phyloP scores from a whole-genome alignment of 2,797 vertebrate species.

The Bovichtus diacanthus region DNA sequence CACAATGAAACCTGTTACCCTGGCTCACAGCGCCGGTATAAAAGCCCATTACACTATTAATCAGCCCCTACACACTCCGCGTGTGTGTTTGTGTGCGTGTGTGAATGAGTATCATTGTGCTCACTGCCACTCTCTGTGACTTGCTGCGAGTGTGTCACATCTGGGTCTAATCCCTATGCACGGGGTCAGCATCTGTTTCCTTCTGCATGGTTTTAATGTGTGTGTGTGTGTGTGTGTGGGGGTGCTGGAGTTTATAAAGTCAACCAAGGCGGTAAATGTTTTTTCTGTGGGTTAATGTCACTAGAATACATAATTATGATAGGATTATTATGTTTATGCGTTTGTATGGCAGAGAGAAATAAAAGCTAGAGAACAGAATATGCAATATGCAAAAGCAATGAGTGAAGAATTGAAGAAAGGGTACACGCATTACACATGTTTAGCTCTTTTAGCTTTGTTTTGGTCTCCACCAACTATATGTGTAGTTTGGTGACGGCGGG shows the following conservation, averaged over 20 bases:
- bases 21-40: background rate
- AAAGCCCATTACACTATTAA: constrained; percentile 35
- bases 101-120: background rate
- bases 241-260: background rate
- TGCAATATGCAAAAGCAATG: no score
- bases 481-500: background rate
- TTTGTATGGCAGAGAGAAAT: background rate
- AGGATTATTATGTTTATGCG: background rate
- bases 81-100: background rate
- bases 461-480: background rate
- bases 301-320: background rate
- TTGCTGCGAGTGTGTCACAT: background rate
- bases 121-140: background rate
- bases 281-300: background rate
- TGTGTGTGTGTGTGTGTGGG: background rate
- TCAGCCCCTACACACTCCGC: background rate
- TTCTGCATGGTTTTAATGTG: background rate
- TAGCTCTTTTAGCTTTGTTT: background rate
- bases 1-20: constrained; percentile 16
- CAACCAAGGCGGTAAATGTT: no score
- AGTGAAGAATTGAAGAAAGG: no score
- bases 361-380: no score
- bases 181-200: constrained; percentile 3
- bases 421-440: no score
- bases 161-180: background rate